Conservation (phyloP, 2,797 vertebrate species). For the Lutjanus argentimaculatus region DNA sequence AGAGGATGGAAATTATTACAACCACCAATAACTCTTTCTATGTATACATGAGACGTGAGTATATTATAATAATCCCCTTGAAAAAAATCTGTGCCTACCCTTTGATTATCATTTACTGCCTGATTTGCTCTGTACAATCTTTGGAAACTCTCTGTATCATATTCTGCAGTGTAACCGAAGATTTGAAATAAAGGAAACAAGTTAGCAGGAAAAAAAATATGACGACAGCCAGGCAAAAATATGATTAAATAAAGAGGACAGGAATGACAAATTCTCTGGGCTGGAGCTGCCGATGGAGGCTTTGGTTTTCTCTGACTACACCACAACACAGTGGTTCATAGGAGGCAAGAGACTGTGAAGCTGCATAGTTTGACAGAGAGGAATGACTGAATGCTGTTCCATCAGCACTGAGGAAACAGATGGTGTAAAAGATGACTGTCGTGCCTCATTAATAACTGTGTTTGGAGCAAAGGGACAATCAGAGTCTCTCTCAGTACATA, state of each 20-base stretch:
- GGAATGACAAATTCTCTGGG: conserved; percentile 17
- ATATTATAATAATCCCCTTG: too few relatives aligned
- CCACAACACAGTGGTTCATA: neutral
- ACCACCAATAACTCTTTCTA: too few relatives aligned
- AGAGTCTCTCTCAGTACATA: conserved; percentile 1
- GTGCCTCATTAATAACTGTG: conserved; percentile 23
- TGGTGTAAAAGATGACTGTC: conserved; percentile 26
- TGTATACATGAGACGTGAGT: too few relatives aligned
- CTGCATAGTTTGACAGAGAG: conserved; percentile 8
- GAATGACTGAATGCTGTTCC: conserved; percentile 12
- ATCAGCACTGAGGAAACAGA: conserved; percentile 25
- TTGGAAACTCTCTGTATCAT: neutral
- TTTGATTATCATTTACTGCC: too few relatives aligned
- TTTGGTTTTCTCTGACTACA: conserved; percentile 15
- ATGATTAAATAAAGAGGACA: conserved; percentile 28
- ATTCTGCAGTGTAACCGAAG: neutral
- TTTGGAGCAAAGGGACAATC: neutral
- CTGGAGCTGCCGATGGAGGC: conserved; percentile 5
- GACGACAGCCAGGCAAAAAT: neutral
- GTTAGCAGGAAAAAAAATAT: neutral
- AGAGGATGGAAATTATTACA: too few relatives aligned
- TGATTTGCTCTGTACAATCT: neutral
- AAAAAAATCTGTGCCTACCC: too few relatives aligned
- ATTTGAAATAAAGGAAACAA: neutral
- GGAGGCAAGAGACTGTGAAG: neutral